Conservation (phyloP, 2,113 vertebrate species). For the Platysternon megacephalum region DNA sequence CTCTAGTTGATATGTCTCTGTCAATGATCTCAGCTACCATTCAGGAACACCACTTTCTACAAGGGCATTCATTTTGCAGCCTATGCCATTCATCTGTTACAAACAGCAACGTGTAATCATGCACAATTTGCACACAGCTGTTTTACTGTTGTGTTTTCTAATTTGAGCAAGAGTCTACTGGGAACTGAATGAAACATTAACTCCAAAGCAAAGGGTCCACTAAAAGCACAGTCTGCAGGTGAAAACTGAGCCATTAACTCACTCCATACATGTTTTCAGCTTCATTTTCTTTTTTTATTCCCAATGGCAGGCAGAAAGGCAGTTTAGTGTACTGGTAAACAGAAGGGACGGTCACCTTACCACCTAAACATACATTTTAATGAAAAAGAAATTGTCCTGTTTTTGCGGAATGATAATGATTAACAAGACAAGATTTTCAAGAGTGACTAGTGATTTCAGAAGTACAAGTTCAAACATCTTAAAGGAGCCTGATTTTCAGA, state of each 20-base stretch:
- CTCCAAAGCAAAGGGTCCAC: slow-evolving; percentile 33
- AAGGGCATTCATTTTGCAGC: slow-evolving; percentile 56
- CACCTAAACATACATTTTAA: background rate
- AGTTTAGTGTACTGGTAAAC: background rate
- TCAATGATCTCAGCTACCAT: slow-evolving; percentile 18
- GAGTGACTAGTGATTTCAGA: background rate
- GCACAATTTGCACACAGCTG: slow-evolving; percentile 52
- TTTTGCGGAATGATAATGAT: slow-evolving; percentile 12
- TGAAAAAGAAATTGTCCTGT: background rate
- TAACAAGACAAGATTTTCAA: background rate
- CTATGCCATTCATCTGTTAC: slow-evolving; percentile 38
- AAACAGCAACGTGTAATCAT: slow-evolving; percentile 40
- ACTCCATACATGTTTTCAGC: background rate
- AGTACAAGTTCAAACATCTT: background rate
- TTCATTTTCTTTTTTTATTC: slow-evolving; percentile 13
- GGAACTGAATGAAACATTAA: slow-evolving; percentile 45
- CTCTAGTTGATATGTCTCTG: background rate
- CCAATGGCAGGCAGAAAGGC: background rate
- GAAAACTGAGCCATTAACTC: slow-evolving; percentile 18
- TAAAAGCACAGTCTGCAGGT: slow-evolving; percentile 51
- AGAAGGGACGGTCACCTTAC: background rate
- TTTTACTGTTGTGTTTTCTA: slow-evolving; percentile 60
- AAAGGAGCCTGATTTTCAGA: background rate
- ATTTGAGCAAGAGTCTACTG: slow-evolving; percentile 50
- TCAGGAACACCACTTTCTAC: slow-evolving; percentile 31